Conservation (phyloP, 2,797 vertebrate genomes). For the Psittacula echo region DNA sequence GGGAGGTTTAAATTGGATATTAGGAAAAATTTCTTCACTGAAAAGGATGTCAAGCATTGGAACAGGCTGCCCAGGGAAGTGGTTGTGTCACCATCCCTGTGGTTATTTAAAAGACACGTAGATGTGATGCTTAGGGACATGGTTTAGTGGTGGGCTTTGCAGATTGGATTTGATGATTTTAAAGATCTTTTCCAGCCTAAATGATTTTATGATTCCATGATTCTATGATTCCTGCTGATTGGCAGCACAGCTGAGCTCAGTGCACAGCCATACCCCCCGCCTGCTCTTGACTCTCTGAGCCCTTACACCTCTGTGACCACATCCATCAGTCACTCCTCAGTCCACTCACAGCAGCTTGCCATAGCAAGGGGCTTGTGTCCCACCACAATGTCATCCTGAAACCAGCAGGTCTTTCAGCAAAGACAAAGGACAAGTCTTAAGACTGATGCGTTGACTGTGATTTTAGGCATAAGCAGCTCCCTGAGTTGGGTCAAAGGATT, state of each 20-base stretch:
- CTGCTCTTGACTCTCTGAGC: accelerated
- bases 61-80: neutral
- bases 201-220: neutral
- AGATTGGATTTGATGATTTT: neutral
- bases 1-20: neutral
- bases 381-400: neutral
- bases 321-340: accelerated
- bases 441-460: neutral
- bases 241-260: neutral
- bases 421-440: neutral
- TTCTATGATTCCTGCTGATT: neutral
- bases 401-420: neutral
- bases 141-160: neutral
- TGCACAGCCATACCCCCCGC: neutral
- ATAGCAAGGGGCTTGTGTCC: neutral
- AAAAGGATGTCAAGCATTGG: neutral
- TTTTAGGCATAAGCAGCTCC: neutral
- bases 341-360: accelerated
- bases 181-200: neutral
- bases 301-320: neutral
- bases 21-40: neutral
- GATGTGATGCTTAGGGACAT: neutral
- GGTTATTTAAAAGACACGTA: neutral
- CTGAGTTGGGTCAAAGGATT: neutral
- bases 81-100: neutral